These are phyloP conservation scores for Orchesella flavescens DNA, from an alignment of 2,888 invertebrate genomes.

Conservation along the genomic window DNA sequence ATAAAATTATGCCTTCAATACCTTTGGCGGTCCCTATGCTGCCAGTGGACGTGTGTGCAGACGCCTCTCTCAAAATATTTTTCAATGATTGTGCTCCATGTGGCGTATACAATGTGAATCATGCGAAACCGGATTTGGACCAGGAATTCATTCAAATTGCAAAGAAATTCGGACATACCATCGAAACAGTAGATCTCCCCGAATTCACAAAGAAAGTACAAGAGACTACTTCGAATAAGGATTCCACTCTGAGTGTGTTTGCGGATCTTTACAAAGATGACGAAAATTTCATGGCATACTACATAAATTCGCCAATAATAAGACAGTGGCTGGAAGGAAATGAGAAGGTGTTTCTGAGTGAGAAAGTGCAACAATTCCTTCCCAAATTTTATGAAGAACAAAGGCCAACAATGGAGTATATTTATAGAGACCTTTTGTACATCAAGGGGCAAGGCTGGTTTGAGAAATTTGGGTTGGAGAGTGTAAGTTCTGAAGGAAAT, in stretches of 20 bases:
- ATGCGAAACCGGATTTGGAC: constrained; percentile 13
- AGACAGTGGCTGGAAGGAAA: not conserved
- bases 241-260: constrained; percentile 5
- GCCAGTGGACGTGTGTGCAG: constrained; percentile 38
- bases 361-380: not conserved
- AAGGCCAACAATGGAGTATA: not conserved
- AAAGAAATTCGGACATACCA: constrained; percentile 12
- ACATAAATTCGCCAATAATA: not conserved
- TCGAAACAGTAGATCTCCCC: constrained; percentile 24
- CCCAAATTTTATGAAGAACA: constrained; percentile 11
- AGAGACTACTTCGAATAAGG: not conserved
- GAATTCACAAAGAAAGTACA: constrained; percentile 30
- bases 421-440: constrained; percentile 20
- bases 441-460: constrained; percentile 21
- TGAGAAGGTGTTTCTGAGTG: not conserved
- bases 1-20: constrained; percentile 33
- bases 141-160: constrained; percentile 34
- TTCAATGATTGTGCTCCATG: not conserved
- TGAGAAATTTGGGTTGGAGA: constrained; percentile 11
- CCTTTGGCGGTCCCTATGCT: constrained; percentile 17
- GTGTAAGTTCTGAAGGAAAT: too few relatives aligned
- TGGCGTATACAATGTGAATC: constrained; percentile 38
- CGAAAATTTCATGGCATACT: not conserved
- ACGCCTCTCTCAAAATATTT: constrained; percentile 7
- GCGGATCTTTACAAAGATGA: constrained; percentile 22